Base-by-base conservation (phyloP, 2,113 vertebrate genomes). In the Callithrix jacchus region DNA sequence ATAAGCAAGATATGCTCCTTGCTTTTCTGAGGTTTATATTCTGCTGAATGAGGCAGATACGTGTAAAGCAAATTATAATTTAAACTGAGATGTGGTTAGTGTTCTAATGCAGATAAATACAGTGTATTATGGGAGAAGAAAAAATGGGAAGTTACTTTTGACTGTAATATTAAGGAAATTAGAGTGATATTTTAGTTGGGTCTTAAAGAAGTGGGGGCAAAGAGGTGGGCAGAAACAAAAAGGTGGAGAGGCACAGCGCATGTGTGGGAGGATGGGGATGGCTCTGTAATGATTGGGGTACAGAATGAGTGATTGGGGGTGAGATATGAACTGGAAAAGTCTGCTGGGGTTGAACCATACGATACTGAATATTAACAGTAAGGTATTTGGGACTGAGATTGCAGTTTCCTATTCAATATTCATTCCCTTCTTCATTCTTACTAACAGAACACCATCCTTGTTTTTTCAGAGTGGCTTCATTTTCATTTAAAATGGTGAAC, bases 41-140 rank as follows among this genome's bases (percentile, higher is more conserved):
- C 77, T 88, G 47, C 30, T 68, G 84, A 80, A 32, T 77, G 70
- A 93, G 52, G 37, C 61, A 74, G 58, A 66, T 47, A 27, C 5
- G 23, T 68, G 56, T 5, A 25, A 13, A 5, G 56, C 23, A 84
- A 87, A 92, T 95, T 64, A 52, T 76, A 87, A 92, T 45, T 87
- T 91, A 61, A 79, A 92, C 70, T 87, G 76, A 49, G 70, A 68
- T 87, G 42, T 71, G 76, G 87, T 90, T 81, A 84, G 37, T 84
- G 61, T 52, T 76, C 74, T 79, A n/a, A 37, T 35, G 30, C 54
- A 91, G 71, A 71, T 73, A 91, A 91, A 86, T 27, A 74, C 13
- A 92, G 52, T 18, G n/a, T 49, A 35, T 87, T 83, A 30, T 0
- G 3, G 66, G 32, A 45, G 27, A 81, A 76, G 6, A 76, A 77